Conservation (phyloP, 64 coral and sea anemone species). For the Pachyseris speciosa region DNA sequence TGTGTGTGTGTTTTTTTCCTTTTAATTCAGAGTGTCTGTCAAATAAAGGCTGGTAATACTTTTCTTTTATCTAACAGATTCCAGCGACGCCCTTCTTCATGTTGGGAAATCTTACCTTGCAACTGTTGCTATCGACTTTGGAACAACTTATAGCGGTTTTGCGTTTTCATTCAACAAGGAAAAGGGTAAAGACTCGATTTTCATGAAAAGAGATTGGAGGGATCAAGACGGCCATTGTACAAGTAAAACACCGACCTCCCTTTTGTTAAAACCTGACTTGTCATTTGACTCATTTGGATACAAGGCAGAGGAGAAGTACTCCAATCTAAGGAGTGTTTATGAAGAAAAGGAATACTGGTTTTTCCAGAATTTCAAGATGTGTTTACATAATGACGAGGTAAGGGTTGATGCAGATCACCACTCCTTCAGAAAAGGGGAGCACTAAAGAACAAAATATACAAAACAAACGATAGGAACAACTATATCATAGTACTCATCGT, state of each 20-base stretch:
- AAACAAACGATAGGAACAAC: no score
- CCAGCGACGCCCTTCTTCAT: not conserved
- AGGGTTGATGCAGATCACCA: no score
- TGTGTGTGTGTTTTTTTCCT: no score
- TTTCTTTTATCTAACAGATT: not conserved
- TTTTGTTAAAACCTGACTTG: conserved; percentile 10
- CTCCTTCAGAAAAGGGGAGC: no score
- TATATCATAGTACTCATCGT: no score
- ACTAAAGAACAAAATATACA: no score
- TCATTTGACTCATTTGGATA: conserved; percentile 56
- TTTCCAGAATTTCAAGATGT: conserved; percentile 53
- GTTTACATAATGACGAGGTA: conserved; percentile 27
- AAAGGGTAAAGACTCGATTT: no score
- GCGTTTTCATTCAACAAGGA: no score
- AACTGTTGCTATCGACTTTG: conserved; percentile 11
- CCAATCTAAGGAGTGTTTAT: not conserved
- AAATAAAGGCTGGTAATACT: not conserved
- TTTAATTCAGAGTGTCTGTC: no score
- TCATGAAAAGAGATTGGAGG: conserved; percentile 36
- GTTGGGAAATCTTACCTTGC: conserved; percentile 7
- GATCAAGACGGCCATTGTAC: conserved; percentile 35
- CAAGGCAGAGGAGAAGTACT: conserved; percentile 34
- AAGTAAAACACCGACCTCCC: conserved; percentile 30
- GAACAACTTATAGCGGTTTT: no score
- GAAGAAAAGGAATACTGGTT: conserved; percentile 27